Base-by-base conservation (phyloP, 2,888 invertebrate species). In the Heterodera filipjevi region DNA sequence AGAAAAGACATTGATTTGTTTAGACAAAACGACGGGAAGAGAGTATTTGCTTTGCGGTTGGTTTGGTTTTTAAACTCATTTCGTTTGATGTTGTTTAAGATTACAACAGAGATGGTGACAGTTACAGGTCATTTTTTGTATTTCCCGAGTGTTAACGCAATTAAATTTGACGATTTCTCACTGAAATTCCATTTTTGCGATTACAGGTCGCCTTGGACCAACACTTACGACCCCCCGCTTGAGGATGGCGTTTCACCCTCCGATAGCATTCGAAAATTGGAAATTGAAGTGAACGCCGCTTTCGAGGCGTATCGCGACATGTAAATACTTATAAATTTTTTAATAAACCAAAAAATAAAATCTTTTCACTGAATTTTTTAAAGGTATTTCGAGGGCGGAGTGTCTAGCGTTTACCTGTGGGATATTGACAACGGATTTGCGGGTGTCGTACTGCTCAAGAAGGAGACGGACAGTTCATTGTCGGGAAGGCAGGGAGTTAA, bases 241-340 rank as follows among this genome's bases (percentile, higher is more conserved):
- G 97, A 98, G 90, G 99, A 99, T 92, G 99, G 98, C 2, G 95
- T 96, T 27, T 94, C 97, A 94, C 99, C 99, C 22, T 96, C 98
- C 27, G 98, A 99, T 89, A 93, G 94, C 86, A 92, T 99, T 87
- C 92, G 99, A 81, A 95, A 95, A 90, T 91, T 99, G 86, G 99
- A 99, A 92, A 93, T 98, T 81, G 98, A 99, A 90, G 98, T 97
- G 0, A 99, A 99, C 91, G 93, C 94, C 90, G 99, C 98, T 22
- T 99, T 99, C 90, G 97, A 98, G 90, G 95, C 96, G 89, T 99
- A 99, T 90, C 93, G 97, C 89, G 98, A 88, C 77, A 82, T 89
- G 86, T 87, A n/a, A 66, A 83, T 81, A 14, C 49, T 44, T 44
- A 10, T 5, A 12, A 10, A 44, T 12, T 44, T 44, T 44, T 14